phyloP scores from a whole-genome alignment of 2,888 invertebrate species.

The Chrysodeixis includens region DNA sequence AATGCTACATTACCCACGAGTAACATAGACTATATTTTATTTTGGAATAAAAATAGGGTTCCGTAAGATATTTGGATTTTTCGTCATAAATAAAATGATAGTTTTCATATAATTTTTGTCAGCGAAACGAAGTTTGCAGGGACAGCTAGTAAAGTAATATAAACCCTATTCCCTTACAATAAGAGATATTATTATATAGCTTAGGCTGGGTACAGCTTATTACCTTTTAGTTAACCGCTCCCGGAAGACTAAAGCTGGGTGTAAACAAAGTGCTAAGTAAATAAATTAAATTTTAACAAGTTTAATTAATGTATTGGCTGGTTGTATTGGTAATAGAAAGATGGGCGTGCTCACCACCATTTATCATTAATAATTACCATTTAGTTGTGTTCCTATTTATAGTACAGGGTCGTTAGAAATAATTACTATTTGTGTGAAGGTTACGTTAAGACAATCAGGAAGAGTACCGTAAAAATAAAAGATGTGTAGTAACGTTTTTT shows the following conservation, averaged over 20 bases:
- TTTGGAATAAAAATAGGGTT: too few species aligned
- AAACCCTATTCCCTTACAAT: not conserved
- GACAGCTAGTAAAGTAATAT: not conserved
- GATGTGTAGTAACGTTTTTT: not conserved
- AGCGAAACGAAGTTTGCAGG: too few species aligned
- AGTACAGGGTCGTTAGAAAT: conserved; percentile 1
- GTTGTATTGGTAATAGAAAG: conserved; percentile 25
- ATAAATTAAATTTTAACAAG: conserved; percentile 45
- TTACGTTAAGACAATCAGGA: not conserved
- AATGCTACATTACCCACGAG: too few species aligned
- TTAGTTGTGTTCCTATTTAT: conserved; percentile 8
- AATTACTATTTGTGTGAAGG: not conserved
- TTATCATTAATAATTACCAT: conserved; percentile 13
- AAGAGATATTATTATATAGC: not conserved
- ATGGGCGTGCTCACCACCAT: conserved; percentile 8
- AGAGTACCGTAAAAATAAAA: not conserved
- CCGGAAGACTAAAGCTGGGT: conserved; percentile 42
- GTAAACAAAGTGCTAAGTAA: conserved; percentile 38
- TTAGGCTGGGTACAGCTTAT: not conserved
- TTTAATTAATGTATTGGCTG: conserved; percentile 38
- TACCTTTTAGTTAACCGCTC: conserved; percentile 36
- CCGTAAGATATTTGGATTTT: too few species aligned
- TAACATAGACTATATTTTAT: too few species aligned
- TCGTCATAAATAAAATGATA: too few species aligned
- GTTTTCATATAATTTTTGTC: too few species aligned